Evolutionary conservation across 2,797 vertebrate genomes (phyloP).

Genomic region (Chiloscyllium punctatum): DNA sequence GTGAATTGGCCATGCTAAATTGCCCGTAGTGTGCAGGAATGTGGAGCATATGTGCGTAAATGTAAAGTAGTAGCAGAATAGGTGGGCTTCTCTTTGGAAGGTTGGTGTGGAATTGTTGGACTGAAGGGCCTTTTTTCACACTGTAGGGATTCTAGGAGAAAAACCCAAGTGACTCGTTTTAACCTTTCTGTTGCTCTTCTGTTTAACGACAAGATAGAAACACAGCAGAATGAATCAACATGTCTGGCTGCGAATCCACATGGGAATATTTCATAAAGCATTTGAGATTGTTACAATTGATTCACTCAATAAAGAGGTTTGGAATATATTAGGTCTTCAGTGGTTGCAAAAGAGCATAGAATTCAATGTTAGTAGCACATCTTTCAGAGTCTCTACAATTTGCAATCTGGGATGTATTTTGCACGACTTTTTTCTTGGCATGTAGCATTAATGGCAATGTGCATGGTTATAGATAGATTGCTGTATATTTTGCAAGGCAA

Average conservation of each 20-base stretch:
- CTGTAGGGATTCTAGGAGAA: too few relatives aligned
- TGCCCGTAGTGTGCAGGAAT: too few relatives aligned
- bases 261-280: not conserved
- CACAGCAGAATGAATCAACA: not conserved
- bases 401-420: not conserved
- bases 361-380: not conserved
- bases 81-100: too few relatives aligned
- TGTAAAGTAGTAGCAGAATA: too few relatives aligned
- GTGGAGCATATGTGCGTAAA: too few relatives aligned
- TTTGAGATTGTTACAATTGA: not conserved
- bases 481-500: not conserved
- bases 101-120: too few relatives aligned
- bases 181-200: not conserved
- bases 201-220: not conserved
- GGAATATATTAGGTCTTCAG: not conserved
- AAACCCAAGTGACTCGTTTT: not conserved
- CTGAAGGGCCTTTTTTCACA: too few relatives aligned
- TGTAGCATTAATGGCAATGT: not conserved
- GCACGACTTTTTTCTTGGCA: not conserved
- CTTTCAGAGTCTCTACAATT: not conserved
- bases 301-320: not conserved
- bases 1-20: too few relatives aligned
- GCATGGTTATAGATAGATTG: not conserved
- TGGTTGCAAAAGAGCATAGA: not conserved
- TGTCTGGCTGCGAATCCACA: not conserved